phyloP scores from a whole-genome alignment of 2,113 vertebrate genomes.

The Acanthisitta chloris region DNA sequence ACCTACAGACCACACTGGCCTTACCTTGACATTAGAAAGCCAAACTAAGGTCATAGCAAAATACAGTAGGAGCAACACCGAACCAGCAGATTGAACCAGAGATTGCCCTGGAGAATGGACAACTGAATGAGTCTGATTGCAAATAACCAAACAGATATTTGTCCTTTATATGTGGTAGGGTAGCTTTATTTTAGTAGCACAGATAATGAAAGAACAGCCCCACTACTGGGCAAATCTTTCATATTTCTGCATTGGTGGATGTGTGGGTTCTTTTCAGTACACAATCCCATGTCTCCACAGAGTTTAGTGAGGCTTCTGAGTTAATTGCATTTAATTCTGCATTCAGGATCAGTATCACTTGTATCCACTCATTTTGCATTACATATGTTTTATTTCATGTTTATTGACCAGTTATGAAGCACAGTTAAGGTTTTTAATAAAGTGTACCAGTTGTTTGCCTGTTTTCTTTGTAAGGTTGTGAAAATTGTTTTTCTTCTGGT shows the following conservation, averaged over 20 bases:
- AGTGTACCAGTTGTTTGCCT: not conserved
- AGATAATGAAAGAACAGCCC: not conserved
- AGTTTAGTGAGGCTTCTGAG: not conserved
- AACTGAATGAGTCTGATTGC: not conserved
- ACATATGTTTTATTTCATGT: not conserved
- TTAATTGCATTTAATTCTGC: not conserved
- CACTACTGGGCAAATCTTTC: not conserved
- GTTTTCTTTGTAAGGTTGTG: not conserved
- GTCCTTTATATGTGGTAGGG: not conserved
- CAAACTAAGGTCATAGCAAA: not conserved
- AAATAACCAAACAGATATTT: not conserved
- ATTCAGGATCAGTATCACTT: not conserved
- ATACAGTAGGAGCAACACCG: not conserved
- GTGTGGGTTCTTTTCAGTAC: accelerated
- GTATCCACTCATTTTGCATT: not conserved
- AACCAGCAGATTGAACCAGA: not conserved
- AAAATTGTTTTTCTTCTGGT: not conserved
- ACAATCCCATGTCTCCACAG: not conserved
- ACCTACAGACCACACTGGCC: not conserved
- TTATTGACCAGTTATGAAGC: not conserved
- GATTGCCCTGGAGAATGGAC: not conserved
- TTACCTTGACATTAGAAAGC: not conserved
- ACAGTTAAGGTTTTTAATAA: not conserved
- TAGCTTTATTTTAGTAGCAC: not conserved
- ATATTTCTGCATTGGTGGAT: not conserved